A percentile compares a stretch with the other conserved stretches of the same genome.
phyloP scores from a whole-genome alignment of 2,797 vertebrate species.

The Oophaga sylvatica region DNA sequence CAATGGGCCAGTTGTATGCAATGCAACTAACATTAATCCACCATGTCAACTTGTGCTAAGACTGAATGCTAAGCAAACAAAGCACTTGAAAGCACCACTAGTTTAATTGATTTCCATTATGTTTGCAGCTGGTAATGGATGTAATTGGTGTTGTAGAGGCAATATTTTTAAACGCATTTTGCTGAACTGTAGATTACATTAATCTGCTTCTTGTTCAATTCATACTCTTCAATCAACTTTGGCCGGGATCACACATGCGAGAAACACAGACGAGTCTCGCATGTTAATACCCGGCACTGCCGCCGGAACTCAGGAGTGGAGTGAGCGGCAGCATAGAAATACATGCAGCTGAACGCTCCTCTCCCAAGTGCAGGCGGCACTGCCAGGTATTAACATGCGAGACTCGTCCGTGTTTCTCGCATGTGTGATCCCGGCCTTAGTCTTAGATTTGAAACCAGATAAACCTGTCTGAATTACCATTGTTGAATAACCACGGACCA shows the following conservation, averaged over 20 bases:
- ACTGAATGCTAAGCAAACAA: slow-evolving; percentile 49
- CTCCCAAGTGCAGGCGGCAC: too few relatives aligned
- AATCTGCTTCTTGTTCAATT: slow-evolving; percentile 46
- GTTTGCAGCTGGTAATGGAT: slow-evolving; percentile 55
- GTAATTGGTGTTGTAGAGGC: slow-evolving; percentile 56
- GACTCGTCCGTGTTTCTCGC: too few relatives aligned
- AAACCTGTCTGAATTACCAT: background rate
- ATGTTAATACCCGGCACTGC: too few relatives aligned
- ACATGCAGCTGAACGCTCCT: too few relatives aligned
- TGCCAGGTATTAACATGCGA: too few relatives aligned
- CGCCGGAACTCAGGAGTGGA: too few relatives aligned
- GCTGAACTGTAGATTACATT: slow-evolving; percentile 44
- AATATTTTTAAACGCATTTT: slow-evolving; percentile 55
- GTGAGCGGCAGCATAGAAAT: too few relatives aligned
- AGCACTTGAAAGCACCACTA: slow-evolving; percentile 52
- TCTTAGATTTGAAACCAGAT: background rate
- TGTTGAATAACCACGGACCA: background rate
- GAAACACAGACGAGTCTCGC: too few relatives aligned
- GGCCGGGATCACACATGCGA: too few relatives aligned
- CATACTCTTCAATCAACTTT: slow-evolving; percentile 12
- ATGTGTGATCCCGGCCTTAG: too few relatives aligned
- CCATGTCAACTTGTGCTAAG: slow-evolving; percentile 46
- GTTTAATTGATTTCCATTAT: slow-evolving; percentile 61
- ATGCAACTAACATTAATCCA: slow-evolving; percentile 50
- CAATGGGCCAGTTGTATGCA: background rate